Percentiles rank a stretch among this genome's conserved stretches.
Conservation (phyloP, 2,797 vertebrate genomes). For the Melopsittacus undulatus region DNA sequence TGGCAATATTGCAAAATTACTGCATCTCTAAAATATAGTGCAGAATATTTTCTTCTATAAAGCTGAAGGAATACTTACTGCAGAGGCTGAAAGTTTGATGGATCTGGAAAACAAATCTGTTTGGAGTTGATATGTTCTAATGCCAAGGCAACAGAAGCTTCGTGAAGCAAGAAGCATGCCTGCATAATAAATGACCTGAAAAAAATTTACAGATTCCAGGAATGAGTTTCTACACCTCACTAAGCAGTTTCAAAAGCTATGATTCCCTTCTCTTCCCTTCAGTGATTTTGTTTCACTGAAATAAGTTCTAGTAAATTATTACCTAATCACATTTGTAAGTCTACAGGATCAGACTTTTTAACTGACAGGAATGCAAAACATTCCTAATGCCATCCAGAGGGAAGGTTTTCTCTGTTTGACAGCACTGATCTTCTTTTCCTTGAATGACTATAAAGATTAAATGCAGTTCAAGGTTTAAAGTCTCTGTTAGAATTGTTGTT, state of each 20-base stretch:
- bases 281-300: neutral
- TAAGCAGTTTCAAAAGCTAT: neutral
- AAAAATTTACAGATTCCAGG: neutral
- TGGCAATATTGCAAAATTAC: neutral
- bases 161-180: constrained; percentile 80
- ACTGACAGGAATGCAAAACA: neutral
- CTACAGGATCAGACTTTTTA: neutral
- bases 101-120: constrained; percentile 61
- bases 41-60: neutral
- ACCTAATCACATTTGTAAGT: neutral
- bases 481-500: neutral
- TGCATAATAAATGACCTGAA: constrained; percentile 67
- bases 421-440: neutral
- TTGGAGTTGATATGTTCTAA: constrained; percentile 60
- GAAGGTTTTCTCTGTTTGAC: neutral
- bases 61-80: constrained; percentile 78
- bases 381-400: neutral
- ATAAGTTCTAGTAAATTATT: neutral
- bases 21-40: neutral
- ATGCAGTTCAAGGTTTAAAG: neutral
- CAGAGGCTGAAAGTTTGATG: constrained; percentile 73
- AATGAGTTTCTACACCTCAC: neutral
- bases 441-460: neutral
- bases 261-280: neutral
- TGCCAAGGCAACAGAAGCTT: constrained; percentile 64